A percentile compares a stretch with the other conserved stretches of the same genome.
These are phyloP conservation scores for Spodoptera littoralis DNA, from an alignment of 2,888 invertebrate genomes.

Conservation along the genomic window DNA sequence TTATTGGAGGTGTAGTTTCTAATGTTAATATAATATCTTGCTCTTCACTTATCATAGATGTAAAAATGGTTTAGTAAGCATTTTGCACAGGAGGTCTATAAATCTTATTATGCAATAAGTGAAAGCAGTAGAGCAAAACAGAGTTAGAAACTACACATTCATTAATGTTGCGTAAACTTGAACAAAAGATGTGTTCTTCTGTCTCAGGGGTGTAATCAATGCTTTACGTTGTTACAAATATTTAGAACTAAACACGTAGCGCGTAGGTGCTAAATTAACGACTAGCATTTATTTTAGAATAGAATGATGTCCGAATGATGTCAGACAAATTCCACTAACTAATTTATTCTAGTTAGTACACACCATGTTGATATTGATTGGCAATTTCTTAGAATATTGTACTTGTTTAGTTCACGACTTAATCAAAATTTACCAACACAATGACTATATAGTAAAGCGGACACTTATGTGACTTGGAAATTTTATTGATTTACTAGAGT, in stretches of 20 bases:
- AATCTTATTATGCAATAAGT: conserved; percentile 54
- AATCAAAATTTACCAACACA: conserved; percentile 7
- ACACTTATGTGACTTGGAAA: no score
- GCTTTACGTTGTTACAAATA: conserved; percentile 4
- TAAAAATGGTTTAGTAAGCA: conserved; percentile 3
- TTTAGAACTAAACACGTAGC: neutral
- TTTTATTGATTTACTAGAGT: no score
- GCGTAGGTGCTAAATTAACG: neutral
- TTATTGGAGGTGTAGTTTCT: conserved; percentile 21
- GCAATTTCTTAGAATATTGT: conserved; percentile 32
- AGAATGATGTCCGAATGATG: conserved; percentile 30
- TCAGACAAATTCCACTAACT: conserved; percentile 29
- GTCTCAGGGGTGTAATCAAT: conserved; percentile 14
- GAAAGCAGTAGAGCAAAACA: conserved; percentile 50
- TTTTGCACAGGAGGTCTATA: conserved; percentile 19
- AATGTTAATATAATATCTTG: conserved; percentile 25
- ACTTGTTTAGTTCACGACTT: conserved; percentile 25
- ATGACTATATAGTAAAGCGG: no score
- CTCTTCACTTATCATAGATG: neutral
- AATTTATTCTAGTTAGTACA: conserved; percentile 41
- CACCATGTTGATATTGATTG: conserved; percentile 30
- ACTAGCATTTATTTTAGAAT: conserved; percentile 7
- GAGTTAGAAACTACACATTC: conserved; percentile 51
- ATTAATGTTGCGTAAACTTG: conserved; percentile 47
- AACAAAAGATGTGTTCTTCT: conserved; percentile 42